phyloP scores from a whole-genome alignment of 2,113 vertebrate species.

The Heterotis niloticus region DNA sequence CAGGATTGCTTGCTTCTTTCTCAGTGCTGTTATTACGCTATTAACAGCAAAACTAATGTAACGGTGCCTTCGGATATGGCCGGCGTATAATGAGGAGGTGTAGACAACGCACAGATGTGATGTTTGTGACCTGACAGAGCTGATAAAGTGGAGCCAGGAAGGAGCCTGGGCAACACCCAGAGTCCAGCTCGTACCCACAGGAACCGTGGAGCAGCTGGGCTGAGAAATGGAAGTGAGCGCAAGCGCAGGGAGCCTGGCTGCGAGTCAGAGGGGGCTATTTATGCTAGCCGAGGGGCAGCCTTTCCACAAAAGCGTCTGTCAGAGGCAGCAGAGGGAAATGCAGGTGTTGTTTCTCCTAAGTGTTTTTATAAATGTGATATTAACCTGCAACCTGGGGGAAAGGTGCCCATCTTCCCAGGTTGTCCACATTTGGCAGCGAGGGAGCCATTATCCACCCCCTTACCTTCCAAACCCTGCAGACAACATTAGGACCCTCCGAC shows the following conservation, averaged over 20 bases:
- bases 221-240: slow-evolving; percentile 46
- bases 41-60: too few species aligned
- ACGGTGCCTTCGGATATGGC: too few species aligned
- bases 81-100: background rate
- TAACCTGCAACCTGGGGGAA: slow-evolving; percentile 58
- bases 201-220: slow-evolving; percentile 41
- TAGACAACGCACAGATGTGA: background rate
- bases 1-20: too few species aligned
- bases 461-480: slow-evolving; percentile 57
- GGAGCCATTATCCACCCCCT: slow-evolving; percentile 14
- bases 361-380: slow-evolving; percentile 71
- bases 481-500: slow-evolving; percentile 68
- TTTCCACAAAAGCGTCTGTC: slow-evolving; percentile 54
- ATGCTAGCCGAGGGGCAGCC: slow-evolving; percentile 52
- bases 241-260: slow-evolving; percentile 39
- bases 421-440: slow-evolving; percentile 73
- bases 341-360: slow-evolving; percentile 65
- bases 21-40: too few species aligned
- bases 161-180: background rate
- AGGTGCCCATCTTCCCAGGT: slow-evolving; percentile 66
- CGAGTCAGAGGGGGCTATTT: slow-evolving; percentile 60
- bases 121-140: background rate
- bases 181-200: background rate
- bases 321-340: slow-evolving; percentile 57
- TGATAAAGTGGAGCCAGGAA: background rate